Evolutionary conservation across 1,140 invertebrate species (phyloP).

Genomic region (Drosophila sechellia): DNA sequence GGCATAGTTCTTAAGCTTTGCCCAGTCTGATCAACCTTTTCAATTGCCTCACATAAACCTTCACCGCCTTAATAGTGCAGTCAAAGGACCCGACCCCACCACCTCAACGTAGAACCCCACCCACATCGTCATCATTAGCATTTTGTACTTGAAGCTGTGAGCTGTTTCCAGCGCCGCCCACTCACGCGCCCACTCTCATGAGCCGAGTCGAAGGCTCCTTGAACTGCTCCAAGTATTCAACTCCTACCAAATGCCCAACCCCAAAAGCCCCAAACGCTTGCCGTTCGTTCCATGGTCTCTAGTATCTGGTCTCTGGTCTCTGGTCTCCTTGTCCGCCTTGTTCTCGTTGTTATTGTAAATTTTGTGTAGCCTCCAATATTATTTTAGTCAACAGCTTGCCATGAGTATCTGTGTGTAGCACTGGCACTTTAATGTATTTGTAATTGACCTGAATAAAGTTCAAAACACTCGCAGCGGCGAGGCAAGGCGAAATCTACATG

Average conservation of each 20-base stretch:
- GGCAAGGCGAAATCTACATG: slow-evolving; percentile 81
- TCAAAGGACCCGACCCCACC: not conserved
- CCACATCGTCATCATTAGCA: slow-evolving; percentile 43
- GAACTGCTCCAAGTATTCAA: slow-evolving; percentile 47
- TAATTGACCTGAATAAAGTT: slow-evolving; percentile 84
- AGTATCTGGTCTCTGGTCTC: not conserved
- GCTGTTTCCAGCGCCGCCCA: slow-evolving; percentile 25
- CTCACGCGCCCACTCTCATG: slow-evolving; percentile 19
- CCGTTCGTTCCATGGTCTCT: not conserved
- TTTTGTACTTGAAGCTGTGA: slow-evolving; percentile 65
- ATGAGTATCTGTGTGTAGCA: slow-evolving; percentile 51
- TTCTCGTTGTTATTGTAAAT: slow-evolving; percentile 52
- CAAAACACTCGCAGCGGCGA: slow-evolving; percentile 74
- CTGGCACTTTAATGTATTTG: slow-evolving; percentile 84
- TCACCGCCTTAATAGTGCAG: not conserved
- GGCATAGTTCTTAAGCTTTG: not conserved
- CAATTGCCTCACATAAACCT: slow-evolving; percentile 1
- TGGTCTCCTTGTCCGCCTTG: slow-evolving; percentile 40
- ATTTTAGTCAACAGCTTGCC: slow-evolving; percentile 76
- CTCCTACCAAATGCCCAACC: slow-evolving; percentile 20
- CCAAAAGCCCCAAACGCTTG: slow-evolving; percentile 15
- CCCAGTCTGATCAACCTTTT: not conserved
- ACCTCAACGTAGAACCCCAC: slow-evolving; percentile 19
- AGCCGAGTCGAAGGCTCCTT: slow-evolving; percentile 39
- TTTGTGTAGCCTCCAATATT: slow-evolving; percentile 78